These are phyloP conservation scores for Myripristis jacobus DNA, from an alignment of 2,797 vertebrate genomes.

Conservation along the genomic window DNA sequence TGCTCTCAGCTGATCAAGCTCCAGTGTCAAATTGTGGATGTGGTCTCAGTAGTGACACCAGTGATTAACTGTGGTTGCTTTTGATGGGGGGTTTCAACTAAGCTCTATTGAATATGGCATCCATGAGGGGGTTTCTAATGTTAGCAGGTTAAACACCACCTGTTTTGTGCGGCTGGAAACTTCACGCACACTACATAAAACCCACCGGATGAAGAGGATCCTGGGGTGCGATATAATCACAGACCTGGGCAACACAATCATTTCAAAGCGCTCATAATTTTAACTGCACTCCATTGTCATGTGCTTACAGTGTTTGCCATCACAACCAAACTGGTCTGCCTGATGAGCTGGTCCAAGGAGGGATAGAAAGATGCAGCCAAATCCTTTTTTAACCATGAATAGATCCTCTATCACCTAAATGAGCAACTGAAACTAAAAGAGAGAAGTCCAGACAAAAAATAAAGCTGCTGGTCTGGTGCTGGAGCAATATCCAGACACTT, in stretches of 20 bases:
- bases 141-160: neutral
- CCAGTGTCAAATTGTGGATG: neutral
- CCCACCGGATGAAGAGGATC: neutral
- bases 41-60: neutral
- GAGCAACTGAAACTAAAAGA: too few species aligned
- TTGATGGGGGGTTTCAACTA: neutral
- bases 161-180: neutral
- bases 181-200: neutral
- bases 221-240: neutral
- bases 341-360: too few species aligned
- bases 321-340: neutral
- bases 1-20: conserved; percentile 27
- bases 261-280: neutral
- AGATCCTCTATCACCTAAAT: too few species aligned
- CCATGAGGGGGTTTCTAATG: neutral
- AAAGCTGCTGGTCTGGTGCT: too few species aligned
- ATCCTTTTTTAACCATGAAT: too few species aligned
- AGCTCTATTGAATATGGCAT: neutral
- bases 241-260: neutral
- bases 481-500: too few species aligned
- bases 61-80: neutral
- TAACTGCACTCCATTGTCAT: neutral
- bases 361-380: too few species aligned
- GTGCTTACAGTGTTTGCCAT: neutral
- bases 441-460: too few species aligned